Percentiles rank a stretch among this genome's conserved stretches.
Evolutionary conservation across 2,797 vertebrate species (phyloP).

Genomic region (Rhinatrema bivittatum): DNA sequence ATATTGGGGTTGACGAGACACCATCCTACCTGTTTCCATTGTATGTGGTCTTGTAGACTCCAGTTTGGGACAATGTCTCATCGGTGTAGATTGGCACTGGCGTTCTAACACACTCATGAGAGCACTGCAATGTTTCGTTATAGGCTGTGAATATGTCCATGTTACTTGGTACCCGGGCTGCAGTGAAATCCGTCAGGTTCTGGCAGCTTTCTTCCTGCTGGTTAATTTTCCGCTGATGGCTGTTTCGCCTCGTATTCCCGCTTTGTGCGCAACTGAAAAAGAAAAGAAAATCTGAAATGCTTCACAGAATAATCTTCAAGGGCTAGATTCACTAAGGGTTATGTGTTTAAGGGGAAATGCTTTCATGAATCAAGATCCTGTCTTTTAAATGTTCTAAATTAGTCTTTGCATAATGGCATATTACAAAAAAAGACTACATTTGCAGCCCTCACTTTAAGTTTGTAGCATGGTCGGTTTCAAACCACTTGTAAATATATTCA

Average conservation of each 20-base stretch:
- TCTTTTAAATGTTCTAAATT: no score
- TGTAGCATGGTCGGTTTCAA: no score
- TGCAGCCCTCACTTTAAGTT: no score
- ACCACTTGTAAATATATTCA: no score
- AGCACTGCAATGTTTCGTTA: conserved; percentile 94
- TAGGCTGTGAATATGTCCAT: conserved; percentile 98
- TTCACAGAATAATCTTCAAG: no score
- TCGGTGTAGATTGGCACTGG: conserved; percentile 83
- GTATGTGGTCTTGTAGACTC: conserved; percentile 86
- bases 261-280: conserved; percentile 83
- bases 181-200: conserved; percentile 93
- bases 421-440: no score
- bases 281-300: no score
- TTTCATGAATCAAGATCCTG: no score
- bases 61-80: conserved; percentile 82
- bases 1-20: accelerated
- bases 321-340: no score
- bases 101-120: conserved; percentile 88
- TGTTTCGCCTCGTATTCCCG: conserved; percentile 82
- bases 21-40: conserved; percentile 86
- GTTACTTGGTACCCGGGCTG: conserved; percentile 85
- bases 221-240: conserved; percentile 93
- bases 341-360: no score
- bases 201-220: conserved; percentile 98
- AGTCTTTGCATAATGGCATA: no score